Conservation (phyloP, 2,113 vertebrate genomes). For the Hypocryptadius cinnamomeus region DNA sequence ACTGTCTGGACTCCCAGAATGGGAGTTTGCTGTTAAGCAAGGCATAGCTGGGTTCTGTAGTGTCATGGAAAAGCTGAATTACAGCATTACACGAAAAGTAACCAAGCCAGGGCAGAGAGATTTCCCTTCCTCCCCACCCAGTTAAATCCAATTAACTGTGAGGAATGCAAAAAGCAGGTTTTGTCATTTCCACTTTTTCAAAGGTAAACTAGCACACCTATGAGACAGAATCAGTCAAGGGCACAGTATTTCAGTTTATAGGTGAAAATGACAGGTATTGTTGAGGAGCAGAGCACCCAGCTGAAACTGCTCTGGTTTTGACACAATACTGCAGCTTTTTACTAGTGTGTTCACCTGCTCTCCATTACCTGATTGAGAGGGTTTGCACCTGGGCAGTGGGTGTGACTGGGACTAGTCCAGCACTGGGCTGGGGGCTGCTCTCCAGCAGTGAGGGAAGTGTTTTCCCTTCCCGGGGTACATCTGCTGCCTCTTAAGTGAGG, state of each 20-base stretch:
- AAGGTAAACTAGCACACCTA: neutral
- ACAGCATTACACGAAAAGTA: neutral
- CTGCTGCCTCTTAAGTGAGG: neutral
- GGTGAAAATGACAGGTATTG: neutral
- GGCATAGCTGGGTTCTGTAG: neutral
- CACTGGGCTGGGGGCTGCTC: neutral
- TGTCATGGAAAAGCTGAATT: neutral
- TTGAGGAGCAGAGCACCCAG: neutral
- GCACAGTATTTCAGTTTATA: neutral
- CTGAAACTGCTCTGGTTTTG: neutral
- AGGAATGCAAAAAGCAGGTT: conserved; percentile 8
- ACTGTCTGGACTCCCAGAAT: neutral
- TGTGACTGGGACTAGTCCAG: neutral
- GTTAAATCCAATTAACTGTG: conserved; percentile 20
- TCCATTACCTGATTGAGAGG: neutral
- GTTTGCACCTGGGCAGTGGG: neutral
- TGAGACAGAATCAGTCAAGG: neutral
- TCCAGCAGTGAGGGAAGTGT: neutral
- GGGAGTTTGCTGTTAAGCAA: neutral
- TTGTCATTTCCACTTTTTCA: neutral
- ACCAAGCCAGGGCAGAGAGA: neutral
- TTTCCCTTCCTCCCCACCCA: neutral
- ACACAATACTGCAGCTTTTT: neutral
- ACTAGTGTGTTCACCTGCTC: neutral
- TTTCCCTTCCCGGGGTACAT: neutral